Percentiles rank a stretch among this genome's conserved stretches.
These are phyloP conservation scores for Tipula vernalis DNA, from an alignment of 2,888 invertebrate species.

Conservation along the genomic window DNA sequence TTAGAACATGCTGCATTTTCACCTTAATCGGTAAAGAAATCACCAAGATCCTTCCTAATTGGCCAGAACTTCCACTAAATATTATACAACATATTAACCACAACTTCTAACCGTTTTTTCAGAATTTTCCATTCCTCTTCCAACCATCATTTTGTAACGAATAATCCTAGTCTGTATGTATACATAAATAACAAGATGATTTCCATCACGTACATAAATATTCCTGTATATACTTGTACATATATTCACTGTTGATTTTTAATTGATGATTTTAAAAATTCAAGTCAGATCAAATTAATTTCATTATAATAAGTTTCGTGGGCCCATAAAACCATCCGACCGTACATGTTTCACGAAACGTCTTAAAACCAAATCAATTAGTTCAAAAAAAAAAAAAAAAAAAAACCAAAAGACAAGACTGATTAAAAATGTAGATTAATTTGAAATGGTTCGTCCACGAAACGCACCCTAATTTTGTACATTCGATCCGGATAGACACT, in stretches of 20 bases:
- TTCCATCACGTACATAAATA: not conserved
- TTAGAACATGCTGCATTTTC: too few species aligned
- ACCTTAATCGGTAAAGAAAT: too few species aligned
- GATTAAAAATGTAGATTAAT: not conserved
- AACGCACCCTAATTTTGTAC: not conserved
- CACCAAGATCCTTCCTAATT: too few species aligned
- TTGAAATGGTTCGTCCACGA: not conserved
- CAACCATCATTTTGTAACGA: too few species aligned
- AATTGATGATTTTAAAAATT: not conserved
- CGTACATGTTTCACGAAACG: not conserved
- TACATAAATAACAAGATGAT: not conserved
- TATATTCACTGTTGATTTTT: not conserved
- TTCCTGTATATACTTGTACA: not conserved
- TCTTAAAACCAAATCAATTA: not conserved
- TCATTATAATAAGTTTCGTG: not conserved
- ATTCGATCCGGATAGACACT: not conserved
- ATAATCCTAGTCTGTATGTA: too few species aligned
- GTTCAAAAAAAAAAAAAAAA: not conserved
- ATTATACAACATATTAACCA: too few species aligned
- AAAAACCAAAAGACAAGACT: not conserved
- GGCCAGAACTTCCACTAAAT: too few species aligned
- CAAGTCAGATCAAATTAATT: not conserved
- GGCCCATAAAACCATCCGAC: not conserved
- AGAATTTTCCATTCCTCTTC: too few species aligned
- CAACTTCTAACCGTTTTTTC: too few species aligned